Percentiles rank a stretch among this genome's conserved stretches.
Evolutionary conservation across 1,140 invertebrate genomes (phyloP).

Genomic region (Dolichoris vasculosae): DNA sequence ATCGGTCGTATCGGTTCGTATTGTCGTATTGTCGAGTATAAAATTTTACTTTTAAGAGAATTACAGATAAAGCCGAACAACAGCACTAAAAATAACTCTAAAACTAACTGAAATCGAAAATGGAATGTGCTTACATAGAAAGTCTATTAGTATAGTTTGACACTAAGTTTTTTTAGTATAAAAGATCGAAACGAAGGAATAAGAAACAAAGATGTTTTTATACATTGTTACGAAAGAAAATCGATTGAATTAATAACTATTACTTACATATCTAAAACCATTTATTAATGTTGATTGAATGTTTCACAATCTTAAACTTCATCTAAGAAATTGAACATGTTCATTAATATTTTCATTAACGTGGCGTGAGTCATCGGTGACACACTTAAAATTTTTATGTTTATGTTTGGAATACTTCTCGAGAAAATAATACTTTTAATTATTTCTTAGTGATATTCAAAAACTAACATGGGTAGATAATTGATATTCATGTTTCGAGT

Average conservation of each 20-base stretch:
- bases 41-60: background rate
- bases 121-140: background rate
- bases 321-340: slow-evolving; percentile 5
- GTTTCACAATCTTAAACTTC: background rate
- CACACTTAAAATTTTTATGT: slow-evolving; percentile 7
- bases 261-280: background rate
- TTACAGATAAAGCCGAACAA: background rate
- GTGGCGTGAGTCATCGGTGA: slow-evolving; percentile 5
- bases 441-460: background rate
- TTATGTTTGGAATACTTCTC: background rate
- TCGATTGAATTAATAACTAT: background rate
- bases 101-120: background rate
- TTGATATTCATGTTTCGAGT: background rate
- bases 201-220: background rate
- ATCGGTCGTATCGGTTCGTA: background rate
- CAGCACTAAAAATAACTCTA: background rate
- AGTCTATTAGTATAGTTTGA: background rate
- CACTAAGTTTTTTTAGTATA: background rate
- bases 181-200: background rate
- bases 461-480: background rate
- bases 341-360: slow-evolving; percentile 9
- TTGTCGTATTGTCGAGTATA: background rate
- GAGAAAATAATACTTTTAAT: background rate
- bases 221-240: background rate
- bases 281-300: background rate